phyloP scores from a whole-genome alignment of 2,888 invertebrate genomes.

The Halictus quadricinctus region DNA sequence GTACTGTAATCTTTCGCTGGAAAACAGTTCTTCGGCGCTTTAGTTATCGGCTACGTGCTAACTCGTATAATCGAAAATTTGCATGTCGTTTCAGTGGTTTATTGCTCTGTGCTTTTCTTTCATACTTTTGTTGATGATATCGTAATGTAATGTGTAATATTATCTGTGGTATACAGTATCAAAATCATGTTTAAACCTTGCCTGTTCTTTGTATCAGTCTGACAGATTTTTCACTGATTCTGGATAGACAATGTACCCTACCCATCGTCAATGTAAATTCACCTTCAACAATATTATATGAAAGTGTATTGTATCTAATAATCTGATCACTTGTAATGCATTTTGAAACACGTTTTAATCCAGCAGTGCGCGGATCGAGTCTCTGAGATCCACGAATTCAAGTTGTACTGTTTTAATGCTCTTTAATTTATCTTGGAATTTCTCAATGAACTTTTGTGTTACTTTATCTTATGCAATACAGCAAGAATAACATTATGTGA shows the following conservation, averaged over 20 bases:
- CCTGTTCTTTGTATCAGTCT: not conserved
- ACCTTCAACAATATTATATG: too few species aligned
- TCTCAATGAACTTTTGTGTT: too few species aligned
- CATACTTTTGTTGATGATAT: not conserved
- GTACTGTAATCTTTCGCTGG: not conserved
- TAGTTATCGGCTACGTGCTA: not conserved
- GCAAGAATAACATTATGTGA: too few species aligned
- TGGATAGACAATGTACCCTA: not conserved
- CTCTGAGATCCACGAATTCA: too few species aligned
- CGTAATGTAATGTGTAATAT: not conserved
- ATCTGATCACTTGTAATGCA: not conserved
- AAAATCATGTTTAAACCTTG: too few species aligned
- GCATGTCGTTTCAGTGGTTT: not conserved
- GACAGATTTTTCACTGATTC: not conserved
- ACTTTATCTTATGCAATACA: too few species aligned
- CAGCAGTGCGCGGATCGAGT: too few species aligned
- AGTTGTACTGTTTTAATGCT: too few species aligned
- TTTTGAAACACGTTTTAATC: not conserved
- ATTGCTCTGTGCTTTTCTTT: not conserved
- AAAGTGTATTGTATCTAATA: not conserved
- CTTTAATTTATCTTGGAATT: too few species aligned
- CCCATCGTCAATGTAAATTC: not conserved
- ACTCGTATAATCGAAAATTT: not conserved
- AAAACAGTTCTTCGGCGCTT: not conserved
- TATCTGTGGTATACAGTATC: too few species aligned